Conservation (phyloP, 2,888 invertebrate species). For the Gastrophysa polygoni region DNA sequence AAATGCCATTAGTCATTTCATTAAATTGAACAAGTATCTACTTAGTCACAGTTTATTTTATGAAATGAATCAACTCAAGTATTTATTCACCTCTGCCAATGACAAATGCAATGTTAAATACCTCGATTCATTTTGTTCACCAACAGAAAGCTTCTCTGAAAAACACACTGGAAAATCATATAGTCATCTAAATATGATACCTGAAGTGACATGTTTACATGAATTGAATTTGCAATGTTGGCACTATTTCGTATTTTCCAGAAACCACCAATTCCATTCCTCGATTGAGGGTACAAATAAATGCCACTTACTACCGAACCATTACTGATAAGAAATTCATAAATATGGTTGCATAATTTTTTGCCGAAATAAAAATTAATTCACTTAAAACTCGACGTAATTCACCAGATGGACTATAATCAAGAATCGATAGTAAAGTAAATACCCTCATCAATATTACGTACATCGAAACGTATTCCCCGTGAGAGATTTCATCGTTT, state of each 20-base stretch:
- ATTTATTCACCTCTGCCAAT: too few species aligned
- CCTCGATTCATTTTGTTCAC: too few species aligned
- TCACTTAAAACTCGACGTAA: constrained; percentile 30
- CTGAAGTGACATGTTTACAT: neutral
- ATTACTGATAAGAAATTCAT: constrained; percentile 18
- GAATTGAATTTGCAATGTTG: neutral
- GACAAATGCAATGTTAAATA: too few species aligned
- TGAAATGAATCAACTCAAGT: too few species aligned
- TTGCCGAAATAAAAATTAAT: constrained; percentile 31
- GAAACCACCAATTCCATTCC: neutral
- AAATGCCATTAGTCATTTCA: neutral
- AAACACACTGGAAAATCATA: neutral
- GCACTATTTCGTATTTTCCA: neutral
- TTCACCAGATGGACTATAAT: constrained; percentile 16
- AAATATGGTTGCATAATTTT: constrained; percentile 39
- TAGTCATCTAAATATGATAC: neutral
- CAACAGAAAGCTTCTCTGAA: neutral
- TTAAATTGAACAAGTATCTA: neutral
- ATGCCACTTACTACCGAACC: neutral
- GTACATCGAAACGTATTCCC: constrained; percentile 40
- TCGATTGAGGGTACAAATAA: too few species aligned
- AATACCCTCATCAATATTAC: constrained; percentile 28
- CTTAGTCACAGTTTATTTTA: too few species aligned
- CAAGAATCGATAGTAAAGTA: constrained; percentile 15
- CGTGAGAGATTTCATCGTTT: constrained; percentile 32